Conservation (phyloP, 1,140 invertebrate genomes). For the Bombyx mori region ASM3026992v2 NC_085109.1:2034001-2034500, state of each 20-base stretch:
- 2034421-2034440: constrained; percentile 53
- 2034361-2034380: constrained; percentile 11
- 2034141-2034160: no score
- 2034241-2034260: constrained; percentile 31
- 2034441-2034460: constrained; percentile 24
- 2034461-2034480: constrained; percentile 62
- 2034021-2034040: no score
- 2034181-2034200: no score
- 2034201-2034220: constrained; percentile 8
- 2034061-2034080: no score
- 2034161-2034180: no score
- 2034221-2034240: constrained; percentile 73
- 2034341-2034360: constrained; percentile 14
- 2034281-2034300: no score
- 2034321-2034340: neutral
- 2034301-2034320: no score
- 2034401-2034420: constrained; percentile 9
- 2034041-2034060: no score
- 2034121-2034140: no score
- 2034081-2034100: no score
- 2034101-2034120: no score
- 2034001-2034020: no score
- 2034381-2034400: constrained; percentile 29
- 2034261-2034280: neutral
- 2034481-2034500: constrained; percentile 38